Base-by-base conservation (phyloP, 2,888 invertebrate genomes). In the Drosophila quinaria region DNA sequence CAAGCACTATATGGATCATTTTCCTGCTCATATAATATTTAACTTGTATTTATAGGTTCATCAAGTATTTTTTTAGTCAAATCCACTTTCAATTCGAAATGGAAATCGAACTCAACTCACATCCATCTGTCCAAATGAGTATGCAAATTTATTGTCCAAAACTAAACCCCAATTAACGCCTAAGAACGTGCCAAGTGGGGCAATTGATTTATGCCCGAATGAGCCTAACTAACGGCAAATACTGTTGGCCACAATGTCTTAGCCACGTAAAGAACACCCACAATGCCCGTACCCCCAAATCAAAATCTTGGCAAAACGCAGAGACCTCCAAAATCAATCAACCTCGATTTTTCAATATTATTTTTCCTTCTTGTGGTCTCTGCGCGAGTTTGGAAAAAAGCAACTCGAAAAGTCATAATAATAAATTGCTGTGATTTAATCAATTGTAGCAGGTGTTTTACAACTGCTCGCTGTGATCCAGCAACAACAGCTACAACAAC, bases 371-470 rank as follows among this genome's bases (percentile, higher is more conserved):
- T 67, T 63, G 47, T 71, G 61, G 54, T 68, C 37, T 62, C 35
- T 50, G 31, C 37, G 11, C 17, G 25, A 47, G 56, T 49, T 41
- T 33, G 25, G 33, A 31, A 52, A 41, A 49, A 19, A 51, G 29
- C 31, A 59, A 59, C 47, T 42, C 33, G 42, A 64, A 74, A 72
- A 85, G 61, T 80, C 61, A 72, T 70, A 81, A 82, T 88, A 88
- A 84, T 87, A 87, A 89, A 89, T 87, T 82, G 81, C 82, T 49
- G 74, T 74, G 87, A 87, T 89, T 85, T 89, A 87, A 87, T 89
- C 87, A 89, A 87, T 89, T 87, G 82, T 82, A 89, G 87, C 87
- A 87, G 87, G 87, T 87, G 89, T 87, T 82, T 87, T 76, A 79
- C 81, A 80, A 88, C 83, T 71, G 70, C 87, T 81, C 80, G 81